Evolutionary conservation across 2,888 invertebrate genomes (phyloP), one percentile per base, ranked within the genome.

Genomic region (Ochropacha duplaris): DNA sequence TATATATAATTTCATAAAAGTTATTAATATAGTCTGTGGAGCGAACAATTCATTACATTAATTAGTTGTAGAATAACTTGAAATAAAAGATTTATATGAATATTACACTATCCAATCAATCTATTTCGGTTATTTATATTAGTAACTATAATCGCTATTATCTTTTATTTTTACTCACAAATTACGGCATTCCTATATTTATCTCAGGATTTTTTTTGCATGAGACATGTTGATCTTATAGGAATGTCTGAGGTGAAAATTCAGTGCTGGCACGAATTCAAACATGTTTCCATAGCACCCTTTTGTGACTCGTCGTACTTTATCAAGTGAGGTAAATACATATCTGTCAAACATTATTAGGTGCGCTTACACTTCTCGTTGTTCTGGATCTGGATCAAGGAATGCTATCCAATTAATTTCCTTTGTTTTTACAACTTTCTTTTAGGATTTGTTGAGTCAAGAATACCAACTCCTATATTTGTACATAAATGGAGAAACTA

Each of bases 191-290:
- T 61, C 12, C 69, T 88, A 86, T 86, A 86, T 86, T 78, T 69
- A 70, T 72, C 62, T 56, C 58, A 58, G 74, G 69, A n/a, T 68
- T 79, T 62, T 85, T 81, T 82, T 84, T 75, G 73, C 71, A 68
- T 56, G 71, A 64, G 74, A 83, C 78, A 84, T 81, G 12, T 84
- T 83, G 74, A 71, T 80, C 80, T 77, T 60, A 65, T 68, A 85
- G 87, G 85, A 86, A 84, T 79, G 70, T 79, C 69, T 73, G 74
- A 72, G 72, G 72, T 72, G 74, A 80, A 81, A 79, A 80, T 77
- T 77, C 57, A 59, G 56, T 55, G 74, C 78, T 90, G 91, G 91
- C 90, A 90, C 69, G 62, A 60, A 70, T 78, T 87, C 90, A 91
- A 90, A 79, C 68, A 65, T 78, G 81, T 77, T 78, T 71, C 64